Percentiles rank a stretch among this genome's conserved stretches.
Conservation (phyloP, 92 coral and sea anemone species). For the Meandrina meandrites region DNA sequence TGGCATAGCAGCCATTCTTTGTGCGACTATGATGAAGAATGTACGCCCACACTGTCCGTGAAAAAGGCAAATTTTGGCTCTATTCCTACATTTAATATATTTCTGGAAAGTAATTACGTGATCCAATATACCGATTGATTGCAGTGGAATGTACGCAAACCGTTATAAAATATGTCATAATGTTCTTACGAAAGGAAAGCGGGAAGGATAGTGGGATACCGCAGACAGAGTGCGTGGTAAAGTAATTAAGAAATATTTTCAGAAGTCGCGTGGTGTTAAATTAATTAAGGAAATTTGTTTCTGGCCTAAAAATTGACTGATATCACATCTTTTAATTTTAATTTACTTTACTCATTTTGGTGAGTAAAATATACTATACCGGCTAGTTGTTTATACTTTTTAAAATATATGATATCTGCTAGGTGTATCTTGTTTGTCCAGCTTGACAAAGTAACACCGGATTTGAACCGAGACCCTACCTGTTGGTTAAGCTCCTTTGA, state of each 20-base stretch:
- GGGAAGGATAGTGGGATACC: constrained; percentile 22
- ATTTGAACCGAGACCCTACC: neutral
- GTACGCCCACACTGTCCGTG: neutral
- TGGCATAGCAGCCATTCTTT: neutral
- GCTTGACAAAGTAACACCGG: no score
- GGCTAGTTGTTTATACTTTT: no score
- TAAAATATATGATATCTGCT: no score
- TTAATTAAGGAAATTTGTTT: neutral
- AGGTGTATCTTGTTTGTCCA: no score
- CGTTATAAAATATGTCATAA: neutral
- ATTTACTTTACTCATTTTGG: no score
- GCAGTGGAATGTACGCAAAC: constrained; percentile 10
- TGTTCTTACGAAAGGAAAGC: neutral
- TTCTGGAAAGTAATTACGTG: constrained; percentile 13
- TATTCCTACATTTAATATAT: neutral
- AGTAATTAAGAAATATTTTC: neutral
- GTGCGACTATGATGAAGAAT: neutral
- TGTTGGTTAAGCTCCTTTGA: neutral
- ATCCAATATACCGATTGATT: neutral
- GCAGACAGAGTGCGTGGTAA: constrained; percentile 12
- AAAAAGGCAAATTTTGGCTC: neutral
- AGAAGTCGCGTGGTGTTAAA: neutral
- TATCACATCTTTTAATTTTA: neutral
- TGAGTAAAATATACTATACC: no score
- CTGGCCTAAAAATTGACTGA: neutral